Conservation (phyloP, 2,888 invertebrate species). For the Lutraria lutraria region DNA sequence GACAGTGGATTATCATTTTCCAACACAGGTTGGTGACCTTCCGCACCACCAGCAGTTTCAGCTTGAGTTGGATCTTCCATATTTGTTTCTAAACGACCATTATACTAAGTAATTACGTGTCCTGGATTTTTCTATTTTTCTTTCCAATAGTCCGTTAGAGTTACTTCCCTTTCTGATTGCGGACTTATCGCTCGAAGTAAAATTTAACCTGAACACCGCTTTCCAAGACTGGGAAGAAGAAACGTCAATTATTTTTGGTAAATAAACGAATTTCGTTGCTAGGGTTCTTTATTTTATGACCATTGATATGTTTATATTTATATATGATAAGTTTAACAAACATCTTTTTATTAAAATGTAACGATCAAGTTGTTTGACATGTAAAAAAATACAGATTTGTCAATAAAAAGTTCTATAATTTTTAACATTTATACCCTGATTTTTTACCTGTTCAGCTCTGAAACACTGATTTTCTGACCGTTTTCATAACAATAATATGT, state of each 20-base stretch:
- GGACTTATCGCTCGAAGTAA: background rate
- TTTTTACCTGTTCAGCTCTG: background rate
- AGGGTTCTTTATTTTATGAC: slow-evolving; percentile 7
- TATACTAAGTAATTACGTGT: slow-evolving; percentile 45
- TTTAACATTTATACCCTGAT: background rate
- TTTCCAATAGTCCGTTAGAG: slow-evolving; percentile 18
- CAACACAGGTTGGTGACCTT: slow-evolving; percentile 39
- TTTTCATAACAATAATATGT: too few relatives aligned
- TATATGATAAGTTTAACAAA: background rate
- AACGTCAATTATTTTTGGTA: slow-evolving; percentile 25
- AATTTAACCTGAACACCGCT: background rate
- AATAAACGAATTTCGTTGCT: slow-evolving; percentile 10
- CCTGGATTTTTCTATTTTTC: background rate
- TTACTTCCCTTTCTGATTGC: slow-evolving; percentile 32
- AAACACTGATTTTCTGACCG: background rate
- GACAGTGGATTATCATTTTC: slow-evolving; percentile 66
- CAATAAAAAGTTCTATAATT: background rate
- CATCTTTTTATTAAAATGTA: background rate
- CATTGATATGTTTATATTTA: background rate
- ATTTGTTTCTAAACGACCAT: background rate
- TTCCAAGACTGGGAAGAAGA: slow-evolving; percentile 11
- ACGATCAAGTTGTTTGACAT: background rate
- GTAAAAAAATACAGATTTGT: background rate
- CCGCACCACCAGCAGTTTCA: background rate
- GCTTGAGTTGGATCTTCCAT: slow-evolving; percentile 31